Evolutionary conservation across 1,140 invertebrate genomes (phyloP).

Genomic region (Drosophila insularis): DNA sequence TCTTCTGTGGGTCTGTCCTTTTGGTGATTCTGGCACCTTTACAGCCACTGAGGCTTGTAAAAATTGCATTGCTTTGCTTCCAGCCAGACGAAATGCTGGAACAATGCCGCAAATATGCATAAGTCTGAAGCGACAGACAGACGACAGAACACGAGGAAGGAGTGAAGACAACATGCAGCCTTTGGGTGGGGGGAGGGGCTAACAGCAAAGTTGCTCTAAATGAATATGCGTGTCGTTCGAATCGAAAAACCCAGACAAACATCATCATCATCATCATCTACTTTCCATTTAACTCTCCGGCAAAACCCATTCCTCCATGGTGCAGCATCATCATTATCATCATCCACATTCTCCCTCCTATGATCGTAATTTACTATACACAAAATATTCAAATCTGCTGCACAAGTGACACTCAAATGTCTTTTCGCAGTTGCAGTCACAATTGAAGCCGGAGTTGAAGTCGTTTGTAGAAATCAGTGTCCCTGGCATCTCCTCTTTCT

Average conservation of each 20-base stretch:
- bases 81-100: conserved; percentile 7
- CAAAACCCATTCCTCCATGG: not conserved
- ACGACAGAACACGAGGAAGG: not conserved
- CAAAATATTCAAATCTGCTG: conserved; percentile 78
- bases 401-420: conserved; percentile 78
- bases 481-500: conserved; percentile 1
- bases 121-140: conserved; percentile 40
- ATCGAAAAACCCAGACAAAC: conserved; percentile 5
- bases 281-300: not conserved
- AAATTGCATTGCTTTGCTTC: conserved; percentile 42
- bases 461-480: conserved; percentile 13
- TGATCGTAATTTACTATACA: conserved; percentile 77
- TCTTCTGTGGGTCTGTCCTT: too few relatives aligned
- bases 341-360: conserved; percentile 28
- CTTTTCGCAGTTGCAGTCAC: conserved; percentile 64
- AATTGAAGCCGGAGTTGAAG: conserved; percentile 20
- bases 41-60: conserved; percentile 11
- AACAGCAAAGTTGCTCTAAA: conserved; percentile 42
- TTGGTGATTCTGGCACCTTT: not conserved
- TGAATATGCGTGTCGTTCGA: conserved; percentile 30
- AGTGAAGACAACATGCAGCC: conserved; percentile 17
- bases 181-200: not conserved
- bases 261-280: not conserved
- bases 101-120: conserved; percentile 54
- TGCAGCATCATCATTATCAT: not conserved